Base-by-base conservation (phyloP, 2,888 invertebrate genomes). In the Beris chalybata region DNA sequence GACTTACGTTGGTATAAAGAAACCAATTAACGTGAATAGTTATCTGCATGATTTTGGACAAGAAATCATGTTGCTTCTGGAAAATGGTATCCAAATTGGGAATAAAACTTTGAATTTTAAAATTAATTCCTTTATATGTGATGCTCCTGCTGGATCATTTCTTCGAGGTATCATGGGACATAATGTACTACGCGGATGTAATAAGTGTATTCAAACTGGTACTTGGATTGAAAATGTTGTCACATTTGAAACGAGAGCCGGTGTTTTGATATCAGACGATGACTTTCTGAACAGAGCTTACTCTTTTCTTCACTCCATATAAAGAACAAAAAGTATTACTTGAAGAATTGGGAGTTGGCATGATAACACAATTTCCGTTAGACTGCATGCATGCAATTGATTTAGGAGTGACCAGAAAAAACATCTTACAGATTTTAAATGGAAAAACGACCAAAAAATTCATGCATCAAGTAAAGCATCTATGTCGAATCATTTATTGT, bases 401-500 rank as follows among this genome's bases (percentile, higher is more conserved):
- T 22, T 31, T 56, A 30, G 56, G 56, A n/a, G 56, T 56, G 9
- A 29, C 22, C 22, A 2, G 30, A 38, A 56, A 56, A 56, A 56
- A 4, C 5, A 13, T 43, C 5, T 6, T 38, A 9, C 13, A 38
- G 1, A 31, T 43, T 1, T 13, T 56, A 30, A 32, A 38, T n/a
- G 43, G 56, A 31, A 56, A n/a, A 32, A 22, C 30, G n/a, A 1
- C 13, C 5, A 31, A 5, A 7, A 13, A 30, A 32, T 61, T 38
- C n/a, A 38, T 32, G 6, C 45, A 31, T 47, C 58, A 58, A 52
- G 55, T n/a, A 15, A 63, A 48, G 44, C 53, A 48, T 29, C n/a
- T 2, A 15, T 59, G 53, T 59, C 63, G 58, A 43, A 52, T 29
- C 58, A 66, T 32, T 64, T 66, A 43, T 38, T 64, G 15, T 55